These are phyloP conservation scores for Indicator indicator DNA, from an alignment of 2,113 vertebrate species.

Conservation along the genomic window DNA sequence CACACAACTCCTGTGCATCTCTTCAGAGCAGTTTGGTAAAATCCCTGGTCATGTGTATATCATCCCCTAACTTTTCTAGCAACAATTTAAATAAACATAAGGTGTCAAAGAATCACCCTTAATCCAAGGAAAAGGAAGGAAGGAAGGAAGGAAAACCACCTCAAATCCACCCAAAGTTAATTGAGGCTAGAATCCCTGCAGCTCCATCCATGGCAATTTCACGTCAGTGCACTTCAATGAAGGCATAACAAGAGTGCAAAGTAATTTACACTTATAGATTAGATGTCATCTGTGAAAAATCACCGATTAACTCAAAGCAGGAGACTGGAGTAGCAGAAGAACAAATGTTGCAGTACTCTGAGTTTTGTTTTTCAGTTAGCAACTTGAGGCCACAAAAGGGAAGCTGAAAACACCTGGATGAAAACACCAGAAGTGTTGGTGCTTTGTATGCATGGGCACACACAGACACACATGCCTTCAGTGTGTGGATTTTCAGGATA, in stretches of 20 bases:
- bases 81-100: constrained; percentile 75
- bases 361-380: background rate
- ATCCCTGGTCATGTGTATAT: background rate
- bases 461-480: background rate
- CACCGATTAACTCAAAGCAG: constrained; percentile 74
- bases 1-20: background rate
- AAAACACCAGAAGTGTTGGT: background rate
- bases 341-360: constrained; percentile 57
- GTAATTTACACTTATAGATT: constrained; percentile 85
- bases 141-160: background rate
- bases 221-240: constrained; percentile 84
- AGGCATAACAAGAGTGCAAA: constrained; percentile 80
- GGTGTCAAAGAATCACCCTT: constrained; percentile 66
- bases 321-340: constrained; percentile 66
- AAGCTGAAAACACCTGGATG: constrained; percentile 49
- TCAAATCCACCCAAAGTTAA: constrained; percentile 72
- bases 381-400: constrained; percentile 68
- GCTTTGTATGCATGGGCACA: background rate
- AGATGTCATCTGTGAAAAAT: constrained; percentile 82
- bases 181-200: constrained; percentile 74
- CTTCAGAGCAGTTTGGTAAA: constrained; percentile 36
- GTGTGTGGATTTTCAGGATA: background rate
- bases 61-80: constrained; percentile 38
- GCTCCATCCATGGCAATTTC: constrained; percentile 76
- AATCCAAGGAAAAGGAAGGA: constrained; percentile 46